Evolutionary conservation across 1,140 invertebrate species (phyloP).

Genomic region (Triops longicaudatus): DNA sequence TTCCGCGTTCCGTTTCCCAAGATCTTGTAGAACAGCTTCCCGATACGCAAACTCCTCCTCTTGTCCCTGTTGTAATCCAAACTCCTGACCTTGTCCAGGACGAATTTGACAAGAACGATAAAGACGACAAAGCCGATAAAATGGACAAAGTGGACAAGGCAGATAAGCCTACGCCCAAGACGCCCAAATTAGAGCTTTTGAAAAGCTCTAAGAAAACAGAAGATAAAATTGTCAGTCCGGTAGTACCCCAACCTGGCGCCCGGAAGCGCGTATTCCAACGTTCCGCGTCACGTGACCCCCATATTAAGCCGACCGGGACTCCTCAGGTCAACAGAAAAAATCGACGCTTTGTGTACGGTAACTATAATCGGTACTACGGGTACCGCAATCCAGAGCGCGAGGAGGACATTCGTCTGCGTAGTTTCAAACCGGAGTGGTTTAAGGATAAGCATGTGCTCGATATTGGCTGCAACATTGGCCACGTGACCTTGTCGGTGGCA

Average conservation of each 20-base stretch:
- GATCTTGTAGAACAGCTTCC: constrained; percentile 21
- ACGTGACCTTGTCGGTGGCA: constrained; percentile 74
- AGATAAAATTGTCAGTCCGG: constrained; percentile 87
- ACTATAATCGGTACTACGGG: constrained; percentile 94
- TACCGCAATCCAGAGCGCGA: constrained; percentile 76
- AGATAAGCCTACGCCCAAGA: constrained; percentile 16
- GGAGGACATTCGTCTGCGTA: constrained; percentile 68
- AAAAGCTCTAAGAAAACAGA: constrained; percentile 48
- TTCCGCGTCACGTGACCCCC: constrained; percentile 32
- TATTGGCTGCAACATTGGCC: constrained; percentile 95
- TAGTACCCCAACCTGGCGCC: constrained; percentile 75
- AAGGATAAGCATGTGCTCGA: constrained; percentile 85
- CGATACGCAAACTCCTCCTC: constrained; percentile 22
- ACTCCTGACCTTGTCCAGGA: constrained; percentile 12
- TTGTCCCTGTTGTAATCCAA: not conserved
- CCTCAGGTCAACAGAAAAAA: constrained; percentile 45
- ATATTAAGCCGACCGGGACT: constrained; percentile 49
- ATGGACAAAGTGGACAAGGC: constrained; percentile 14
- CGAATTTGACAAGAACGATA: constrained; percentile 28
- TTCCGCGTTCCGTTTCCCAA: constrained; percentile 17
- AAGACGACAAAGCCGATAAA: constrained; percentile 28
- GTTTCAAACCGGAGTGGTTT: constrained; percentile 78
- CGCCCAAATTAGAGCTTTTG: constrained; percentile 19
- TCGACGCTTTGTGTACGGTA: constrained; percentile 80
- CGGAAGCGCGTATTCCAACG: constrained; percentile 49